Evolutionary conservation across 2,888 invertebrate species (phyloP).

Genomic region (Trachelus stipa): DNA sequence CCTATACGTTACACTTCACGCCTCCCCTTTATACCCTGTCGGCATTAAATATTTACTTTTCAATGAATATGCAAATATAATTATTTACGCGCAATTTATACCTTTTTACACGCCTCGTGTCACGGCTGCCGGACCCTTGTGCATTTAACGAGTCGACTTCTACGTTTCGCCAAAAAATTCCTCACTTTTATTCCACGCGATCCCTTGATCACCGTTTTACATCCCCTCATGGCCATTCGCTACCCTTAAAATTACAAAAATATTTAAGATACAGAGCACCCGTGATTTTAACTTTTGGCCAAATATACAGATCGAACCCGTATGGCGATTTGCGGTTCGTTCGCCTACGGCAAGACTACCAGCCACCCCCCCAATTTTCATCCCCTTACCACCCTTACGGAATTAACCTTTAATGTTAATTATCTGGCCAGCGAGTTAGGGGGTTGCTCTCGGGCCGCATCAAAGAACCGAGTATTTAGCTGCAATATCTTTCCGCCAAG

Average conservation of each 20-base stretch:
- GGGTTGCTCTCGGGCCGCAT: conserved; percentile 41
- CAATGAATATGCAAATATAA: conserved; percentile 68
- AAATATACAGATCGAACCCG: conserved; percentile 6
- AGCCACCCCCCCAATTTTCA: not conserved
- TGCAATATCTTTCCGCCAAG: conserved; percentile 59
- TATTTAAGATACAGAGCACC: not conserved
- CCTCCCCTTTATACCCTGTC: conserved; percentile 33
- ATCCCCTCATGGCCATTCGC: not conserved
- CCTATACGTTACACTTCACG: conserved; percentile 18
- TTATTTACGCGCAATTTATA: conserved; percentile 67
- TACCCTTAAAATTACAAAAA: not conserved
- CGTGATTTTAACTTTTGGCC: not conserved
- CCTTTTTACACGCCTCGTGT: conserved; percentile 59
- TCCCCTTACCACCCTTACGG: conserved; percentile 14
- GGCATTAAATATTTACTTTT: conserved; percentile 66
- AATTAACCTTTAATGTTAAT: conserved; percentile 63
- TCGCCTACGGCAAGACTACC: not conserved
- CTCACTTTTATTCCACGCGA: not conserved
- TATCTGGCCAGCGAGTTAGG: conserved; percentile 43
- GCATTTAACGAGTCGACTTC: not conserved
- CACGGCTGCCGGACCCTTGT: conserved; percentile 20
- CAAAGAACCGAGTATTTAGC: conserved; percentile 61
- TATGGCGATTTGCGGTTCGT: not conserved
- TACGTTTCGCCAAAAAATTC: not conserved
- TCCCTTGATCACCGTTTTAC: not conserved